phyloP scores from a whole-genome alignment of 2,888 invertebrate genomes.

The Ashinkailepas kermadecensis region DNA sequence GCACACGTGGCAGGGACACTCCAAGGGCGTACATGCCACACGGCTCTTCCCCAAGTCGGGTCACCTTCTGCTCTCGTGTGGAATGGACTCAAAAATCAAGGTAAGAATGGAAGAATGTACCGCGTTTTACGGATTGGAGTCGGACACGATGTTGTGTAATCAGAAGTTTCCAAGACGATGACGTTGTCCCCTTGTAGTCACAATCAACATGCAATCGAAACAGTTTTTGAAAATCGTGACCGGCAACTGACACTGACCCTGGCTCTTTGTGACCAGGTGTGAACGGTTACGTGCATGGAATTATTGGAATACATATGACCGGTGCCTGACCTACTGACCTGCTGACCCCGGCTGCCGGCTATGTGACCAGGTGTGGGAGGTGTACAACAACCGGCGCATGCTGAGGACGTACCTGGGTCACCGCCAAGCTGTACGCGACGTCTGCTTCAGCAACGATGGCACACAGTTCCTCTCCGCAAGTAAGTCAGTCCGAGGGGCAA shows the following conservation, averaged over 20 bases:
- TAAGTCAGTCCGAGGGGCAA: too few species aligned
- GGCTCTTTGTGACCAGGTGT: too few species aligned
- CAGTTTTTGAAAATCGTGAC: too few species aligned
- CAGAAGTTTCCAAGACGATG: too few species aligned
- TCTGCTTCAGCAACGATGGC: conserved; percentile 91
- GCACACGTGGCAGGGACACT: conserved; percentile 95
- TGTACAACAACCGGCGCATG: conserved; percentile 87
- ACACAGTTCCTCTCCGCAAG: conserved; percentile 81
- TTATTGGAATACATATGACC: too few species aligned
- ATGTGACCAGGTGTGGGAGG: conserved; percentile 71
- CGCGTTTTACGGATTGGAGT: too few species aligned
- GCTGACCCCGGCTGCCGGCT: conserved; percentile 4
- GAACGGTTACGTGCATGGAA: too few species aligned
- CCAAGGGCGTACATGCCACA: conserved; percentile 89
- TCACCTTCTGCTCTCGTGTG: conserved; percentile 86
- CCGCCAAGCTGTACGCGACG: conserved; percentile 90
- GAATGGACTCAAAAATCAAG: conserved; percentile 96
- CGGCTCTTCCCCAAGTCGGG: conserved; percentile 92
- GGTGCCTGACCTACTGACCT: too few species aligned
- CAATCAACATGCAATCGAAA: too few species aligned
- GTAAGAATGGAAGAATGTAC: conserved; percentile 42
- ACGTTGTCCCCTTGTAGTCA: too few species aligned
- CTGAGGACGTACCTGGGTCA: conserved; percentile 93
- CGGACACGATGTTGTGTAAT: too few species aligned
- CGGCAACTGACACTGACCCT: too few species aligned